Conservation (phyloP, 2,113 vertebrate genomes). For the Hemicordylus capensis region DNA sequence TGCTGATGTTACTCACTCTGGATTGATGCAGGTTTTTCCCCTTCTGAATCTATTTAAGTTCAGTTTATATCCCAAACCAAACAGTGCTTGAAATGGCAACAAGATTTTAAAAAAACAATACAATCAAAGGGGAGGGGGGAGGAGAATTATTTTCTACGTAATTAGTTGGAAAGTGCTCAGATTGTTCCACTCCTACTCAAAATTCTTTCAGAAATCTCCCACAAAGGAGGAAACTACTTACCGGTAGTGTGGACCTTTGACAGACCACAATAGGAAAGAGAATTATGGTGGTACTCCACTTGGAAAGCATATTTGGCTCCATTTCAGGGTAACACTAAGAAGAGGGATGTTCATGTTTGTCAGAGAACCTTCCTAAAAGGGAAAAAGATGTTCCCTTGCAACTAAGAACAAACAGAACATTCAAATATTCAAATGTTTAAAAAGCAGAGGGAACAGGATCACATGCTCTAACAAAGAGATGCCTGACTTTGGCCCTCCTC, state of each 20-base stretch:
- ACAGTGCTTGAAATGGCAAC: neutral
- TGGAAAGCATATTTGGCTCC: neutral
- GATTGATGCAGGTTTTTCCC: neutral
- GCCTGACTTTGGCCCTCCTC: too few species aligned
- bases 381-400: neutral
- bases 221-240: neutral
- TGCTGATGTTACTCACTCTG: neutral
- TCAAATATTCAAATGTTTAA: neutral
- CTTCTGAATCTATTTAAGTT: neutral
- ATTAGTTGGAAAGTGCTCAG: neutral
- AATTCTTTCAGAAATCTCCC: neutral
- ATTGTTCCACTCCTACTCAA: neutral
- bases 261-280: neutral
- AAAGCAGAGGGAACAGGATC: neutral
- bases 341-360: neutral
- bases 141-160: neutral
- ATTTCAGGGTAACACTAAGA: neutral
- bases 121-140: too few species aligned
- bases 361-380: neutral
- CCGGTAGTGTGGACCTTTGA: neutral
- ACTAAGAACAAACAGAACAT: neutral
- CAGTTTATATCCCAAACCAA: neutral
- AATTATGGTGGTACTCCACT: neutral
- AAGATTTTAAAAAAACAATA: neutral
- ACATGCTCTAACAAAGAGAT: neutral